Evolutionary conservation across 2,797 vertebrate genomes (phyloP), one percentile per base, ranked within the genome.

Genomic region (Pachyuromys duprasi): DNA sequence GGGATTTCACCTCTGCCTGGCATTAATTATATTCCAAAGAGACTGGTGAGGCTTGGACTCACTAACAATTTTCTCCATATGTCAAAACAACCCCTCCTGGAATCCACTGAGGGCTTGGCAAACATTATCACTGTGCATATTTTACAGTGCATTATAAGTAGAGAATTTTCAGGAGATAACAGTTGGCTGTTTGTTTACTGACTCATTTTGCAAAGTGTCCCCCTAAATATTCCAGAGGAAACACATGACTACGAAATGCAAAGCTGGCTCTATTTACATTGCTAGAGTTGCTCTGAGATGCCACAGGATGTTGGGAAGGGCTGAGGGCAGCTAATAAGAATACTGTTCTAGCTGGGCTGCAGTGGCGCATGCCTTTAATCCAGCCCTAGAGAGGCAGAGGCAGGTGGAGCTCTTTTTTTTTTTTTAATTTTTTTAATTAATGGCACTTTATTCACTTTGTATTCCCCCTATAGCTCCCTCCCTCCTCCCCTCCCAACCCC

Each of bases 1-100:
- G 94, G 89, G 63, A 97, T 72, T 87, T 95, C 96, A 97, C 95
- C 93, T 94, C 96, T 78, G 96, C 63, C 12, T 86, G 75, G 55
- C n/a, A 1, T n/a, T 42, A 83, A 86, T 17, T n/a, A 84, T 91
- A 94, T 84, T 93, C 96, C 94, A 91, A 65, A 79, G 70, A 91
- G 76, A 92, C 5, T 7, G 7, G 55, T 26, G 15, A 79, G 3
- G 89, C 76, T 70, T 49, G 53, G 95, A 82, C 39, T n/a, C 22
- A 5, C 82, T 86, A 97, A 62, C 36, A 96, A 86, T 45, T 49
- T 62, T 89, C 80, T 96, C 81, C 91, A 79, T 26, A 33, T 15
- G 28, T 57, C 89, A 72, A 49, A 92, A 79, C 89, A 84, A 76
- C 95, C 74, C 81, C 24, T 33, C 36, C 94, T 86, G 13, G 69